phyloP scores from a whole-genome alignment of 2,797 vertebrate genomes.

The Kryptolebias ocellatus region DNA sequence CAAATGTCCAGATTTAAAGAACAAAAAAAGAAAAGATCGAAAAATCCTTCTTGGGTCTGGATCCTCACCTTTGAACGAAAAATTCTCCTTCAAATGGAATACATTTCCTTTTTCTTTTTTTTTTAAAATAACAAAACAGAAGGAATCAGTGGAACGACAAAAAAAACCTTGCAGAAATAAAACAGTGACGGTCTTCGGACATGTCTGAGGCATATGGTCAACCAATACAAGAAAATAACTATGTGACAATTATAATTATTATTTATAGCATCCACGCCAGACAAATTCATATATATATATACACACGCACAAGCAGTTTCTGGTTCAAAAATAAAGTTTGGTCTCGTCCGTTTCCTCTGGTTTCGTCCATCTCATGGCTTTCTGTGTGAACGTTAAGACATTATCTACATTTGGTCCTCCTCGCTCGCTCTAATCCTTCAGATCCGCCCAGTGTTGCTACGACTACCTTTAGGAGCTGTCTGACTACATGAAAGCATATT shows the following conservation, averaged over 20 bases:
- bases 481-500: slow-evolving; percentile 20
- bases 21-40: slow-evolving; percentile 6
- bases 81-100: slow-evolving; percentile 5
- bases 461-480: slow-evolving; percentile 56
- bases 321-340: slow-evolving; percentile 79
- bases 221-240: slow-evolving; percentile 59
- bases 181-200: slow-evolving; percentile 48
- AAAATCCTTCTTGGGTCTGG: slow-evolving; percentile 35
- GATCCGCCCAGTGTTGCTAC: slow-evolving; percentile 59
- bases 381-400: slow-evolving; percentile 65
- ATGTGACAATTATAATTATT: slow-evolving; percentile 65
- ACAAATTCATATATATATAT: slow-evolving; percentile 65
- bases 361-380: slow-evolving; percentile 73
- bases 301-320: slow-evolving; percentile 37
- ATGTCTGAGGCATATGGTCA: slow-evolving; percentile 51
- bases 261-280: slow-evolving; percentile 54
- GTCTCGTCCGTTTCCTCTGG: slow-evolving; percentile 54
- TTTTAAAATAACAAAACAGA: slow-evolving; percentile 35
- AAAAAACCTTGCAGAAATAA: slow-evolving; percentile 38
- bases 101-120: background rate
- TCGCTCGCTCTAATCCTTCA: slow-evolving; percentile 5
- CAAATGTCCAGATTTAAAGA: slow-evolving; percentile 30
- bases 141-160: too few relatives aligned
- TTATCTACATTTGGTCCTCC: slow-evolving; percentile 69
- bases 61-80: slow-evolving; percentile 24